A percentile compares a stretch with the other conserved stretches of the same genome.
These are phyloP conservation scores for Tanytarsus gracilentus DNA, from an alignment of 2,888 invertebrate species.

Conservation along the genomic window DNA sequence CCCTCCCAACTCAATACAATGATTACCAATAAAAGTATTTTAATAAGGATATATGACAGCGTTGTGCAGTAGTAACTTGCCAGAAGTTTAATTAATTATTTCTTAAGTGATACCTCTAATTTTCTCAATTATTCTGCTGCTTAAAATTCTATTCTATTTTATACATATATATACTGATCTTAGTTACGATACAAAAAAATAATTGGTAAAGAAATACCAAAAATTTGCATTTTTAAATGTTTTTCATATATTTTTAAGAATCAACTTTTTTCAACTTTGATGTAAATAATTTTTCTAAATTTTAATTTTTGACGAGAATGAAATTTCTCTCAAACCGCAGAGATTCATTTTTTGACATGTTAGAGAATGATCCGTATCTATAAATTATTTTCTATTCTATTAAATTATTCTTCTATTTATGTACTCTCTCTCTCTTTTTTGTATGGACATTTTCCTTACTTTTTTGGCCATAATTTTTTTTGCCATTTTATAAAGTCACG, in stretches of 20 bases:
- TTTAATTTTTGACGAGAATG: no score
- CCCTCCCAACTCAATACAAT: neutral
- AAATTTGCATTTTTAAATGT: no score
- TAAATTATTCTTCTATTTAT: neutral
- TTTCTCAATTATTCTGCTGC: slow-evolving; percentile 15
- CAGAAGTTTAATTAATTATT: neutral
- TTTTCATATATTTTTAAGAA: no score
- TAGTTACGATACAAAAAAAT: no score
- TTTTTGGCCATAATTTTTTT: neutral
- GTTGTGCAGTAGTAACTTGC: neutral
- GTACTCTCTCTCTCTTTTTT: neutral
- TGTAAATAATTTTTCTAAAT: no score
- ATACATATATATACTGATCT: slow-evolving; percentile 3
- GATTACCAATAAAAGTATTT: slow-evolving; percentile 16
- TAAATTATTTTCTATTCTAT: slow-evolving; percentile 9
- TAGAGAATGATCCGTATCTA: slow-evolving; percentile 12
- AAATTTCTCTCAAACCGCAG: no score
- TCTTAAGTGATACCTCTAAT: neutral
- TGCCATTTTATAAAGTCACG: no score
- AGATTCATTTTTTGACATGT: neutral
- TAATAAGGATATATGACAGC: neutral
- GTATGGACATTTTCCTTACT: neutral
- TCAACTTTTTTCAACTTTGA: no score
- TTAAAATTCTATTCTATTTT: neutral
- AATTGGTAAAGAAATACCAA: no score